Conservation (phyloP, 1,140 invertebrate species). For the Phymorhynchus buccinoides region DNA sequence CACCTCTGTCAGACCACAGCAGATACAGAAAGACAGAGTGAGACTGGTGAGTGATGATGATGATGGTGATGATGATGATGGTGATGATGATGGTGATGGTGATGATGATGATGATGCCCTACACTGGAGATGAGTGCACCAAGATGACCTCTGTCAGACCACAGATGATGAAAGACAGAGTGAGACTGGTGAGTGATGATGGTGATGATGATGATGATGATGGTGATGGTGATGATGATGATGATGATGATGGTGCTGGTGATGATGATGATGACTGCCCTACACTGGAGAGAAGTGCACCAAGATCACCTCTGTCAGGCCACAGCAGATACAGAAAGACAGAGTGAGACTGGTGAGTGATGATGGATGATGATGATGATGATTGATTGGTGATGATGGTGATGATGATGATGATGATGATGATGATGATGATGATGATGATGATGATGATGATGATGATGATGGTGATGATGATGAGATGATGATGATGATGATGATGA, state of each 20-base stretch:
- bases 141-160: slow-evolving; percentile 94
- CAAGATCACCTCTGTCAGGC: too few species aligned
- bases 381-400: too few species aligned
- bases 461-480: too few species aligned
- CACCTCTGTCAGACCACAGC: slow-evolving; percentile 88
- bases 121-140: too few species aligned
- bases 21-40: slow-evolving; percentile 45
- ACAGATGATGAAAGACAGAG: slow-evolving; percentile 79
- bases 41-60: slow-evolving; percentile 49
- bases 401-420: slow-evolving; percentile 16
- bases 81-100: background rate
- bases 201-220: slow-evolving; percentile 8
- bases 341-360: background rate
- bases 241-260: slow-evolving; percentile 76
- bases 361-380: too few species aligned
- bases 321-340: background rate
- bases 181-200: too few species aligned
- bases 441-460: slow-evolving; percentile 17
- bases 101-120: too few species aligned
- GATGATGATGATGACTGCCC: slow-evolving; percentile 73
- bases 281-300: too few species aligned
- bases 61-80: background rate
- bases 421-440: slow-evolving; percentile 16
- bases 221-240: slow-evolving; percentile 9
- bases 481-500: slow-evolving; percentile 15